These are phyloP conservation scores for Athetis lepigone DNA, from an alignment of 2,888 invertebrate species.

Conservation along the genomic window DNA sequence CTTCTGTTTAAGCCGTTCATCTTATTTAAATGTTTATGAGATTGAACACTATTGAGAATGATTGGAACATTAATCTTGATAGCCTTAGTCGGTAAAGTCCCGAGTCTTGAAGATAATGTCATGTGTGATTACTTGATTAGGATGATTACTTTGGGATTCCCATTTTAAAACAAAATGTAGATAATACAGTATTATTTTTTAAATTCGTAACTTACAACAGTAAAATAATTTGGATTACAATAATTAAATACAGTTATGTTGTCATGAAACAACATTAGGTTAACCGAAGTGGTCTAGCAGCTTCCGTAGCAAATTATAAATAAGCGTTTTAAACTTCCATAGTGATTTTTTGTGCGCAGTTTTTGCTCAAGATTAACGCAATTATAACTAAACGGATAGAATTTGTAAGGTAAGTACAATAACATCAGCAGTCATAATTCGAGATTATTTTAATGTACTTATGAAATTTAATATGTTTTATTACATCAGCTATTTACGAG, in stretches of 20 bases:
- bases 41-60: constrained; percentile 7
- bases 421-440: not conserved
- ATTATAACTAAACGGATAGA: constrained; percentile 9
- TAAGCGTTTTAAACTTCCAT: constrained; percentile 36
- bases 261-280: constrained; percentile 30
- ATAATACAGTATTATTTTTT: constrained; percentile 8
- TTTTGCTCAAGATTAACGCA: constrained; percentile 33
- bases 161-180: not conserved
- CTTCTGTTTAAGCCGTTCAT: constrained; percentile 28
- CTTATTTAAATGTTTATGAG: constrained; percentile 24
- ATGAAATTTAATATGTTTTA: not conserved
- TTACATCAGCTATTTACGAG: not conserved
- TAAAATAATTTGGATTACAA: constrained; percentile 28
- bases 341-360: constrained; percentile 33
- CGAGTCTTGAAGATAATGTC: not conserved
- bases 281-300: constrained; percentile 32
- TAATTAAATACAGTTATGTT: constrained; percentile 51
- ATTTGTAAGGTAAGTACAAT: not conserved
- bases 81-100: constrained; percentile 22
- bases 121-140: no score
- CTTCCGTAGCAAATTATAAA: constrained; percentile 47
- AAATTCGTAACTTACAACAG: not conserved
- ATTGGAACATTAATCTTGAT: constrained; percentile 16
- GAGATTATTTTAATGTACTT: not conserved
- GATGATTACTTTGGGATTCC: constrained; percentile 24